Percentiles rank a stretch among this genome's conserved stretches.
Conservation (phyloP, 2,888 invertebrate genomes). For the Yponomeuta sedellus region DNA sequence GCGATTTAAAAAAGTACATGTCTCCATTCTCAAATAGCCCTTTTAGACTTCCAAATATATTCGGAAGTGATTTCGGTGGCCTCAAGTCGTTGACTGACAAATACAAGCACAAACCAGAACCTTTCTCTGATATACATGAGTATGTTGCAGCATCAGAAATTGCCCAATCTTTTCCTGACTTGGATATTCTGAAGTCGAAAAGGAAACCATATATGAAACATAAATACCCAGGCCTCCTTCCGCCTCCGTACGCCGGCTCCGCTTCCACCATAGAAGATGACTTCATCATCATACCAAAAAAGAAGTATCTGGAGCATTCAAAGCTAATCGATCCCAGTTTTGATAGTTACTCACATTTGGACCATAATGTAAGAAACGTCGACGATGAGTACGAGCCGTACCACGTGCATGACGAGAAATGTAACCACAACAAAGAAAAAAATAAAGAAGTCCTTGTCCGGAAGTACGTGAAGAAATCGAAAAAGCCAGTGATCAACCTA, state of each 20-base stretch:
- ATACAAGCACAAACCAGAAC: constrained; percentile 1
- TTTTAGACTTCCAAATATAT: constrained; percentile 19
- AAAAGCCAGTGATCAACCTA: constrained; percentile 48
- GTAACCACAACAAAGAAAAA: constrained; percentile 29
- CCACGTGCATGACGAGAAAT: constrained; percentile 27
- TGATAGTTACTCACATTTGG: constrained; percentile 29
- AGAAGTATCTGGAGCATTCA: constrained; percentile 52
- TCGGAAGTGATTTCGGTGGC: constrained; percentile 24
- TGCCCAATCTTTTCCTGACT: constrained; percentile 15
- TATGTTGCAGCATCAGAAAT: constrained; percentile 34
- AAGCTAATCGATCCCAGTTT: constrained; percentile 37
- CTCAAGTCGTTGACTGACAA: neutral
- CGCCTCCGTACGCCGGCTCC: constrained; percentile 36
- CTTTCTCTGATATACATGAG: constrained; percentile 33
- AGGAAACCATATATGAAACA: constrained; percentile 40
- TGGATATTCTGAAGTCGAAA: constrained; percentile 16
- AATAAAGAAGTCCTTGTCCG: constrained; percentile 58
- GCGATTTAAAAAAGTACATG: constrained; percentile 45
- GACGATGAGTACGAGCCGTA: constrained; percentile 58
- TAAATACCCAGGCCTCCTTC: constrained; percentile 42
- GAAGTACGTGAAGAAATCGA: constrained; percentile 28
- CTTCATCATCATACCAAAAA: constrained; percentile 61
- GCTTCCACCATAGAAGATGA: constrained; percentile 52
- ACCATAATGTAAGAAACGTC: constrained; percentile 27
- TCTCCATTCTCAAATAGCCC: constrained; percentile 19